These are phyloP conservation scores for Ageneiosus marmoratus DNA, from an alignment of 2,113 vertebrate genomes.

Conservation along the genomic window DNA sequence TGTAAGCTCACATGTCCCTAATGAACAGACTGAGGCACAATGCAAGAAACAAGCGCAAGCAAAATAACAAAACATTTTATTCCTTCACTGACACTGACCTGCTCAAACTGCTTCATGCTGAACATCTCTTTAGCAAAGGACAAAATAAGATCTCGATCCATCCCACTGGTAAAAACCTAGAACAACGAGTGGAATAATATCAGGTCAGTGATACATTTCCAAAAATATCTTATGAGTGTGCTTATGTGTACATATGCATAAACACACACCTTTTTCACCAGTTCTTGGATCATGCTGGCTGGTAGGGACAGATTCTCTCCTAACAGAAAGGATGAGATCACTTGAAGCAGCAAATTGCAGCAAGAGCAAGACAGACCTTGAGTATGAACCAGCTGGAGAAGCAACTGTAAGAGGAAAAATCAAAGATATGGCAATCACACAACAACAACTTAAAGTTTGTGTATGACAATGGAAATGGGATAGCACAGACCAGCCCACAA, in stretches of 20 bases:
- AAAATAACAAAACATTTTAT: not conserved
- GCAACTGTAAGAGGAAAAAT: constrained; percentile 64
- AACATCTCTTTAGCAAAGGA: constrained; percentile 89
- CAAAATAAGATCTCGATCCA: constrained; percentile 76
- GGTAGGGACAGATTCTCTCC: constrained; percentile 80
- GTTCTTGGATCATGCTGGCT: constrained; percentile 72
- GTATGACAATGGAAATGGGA: not conserved
- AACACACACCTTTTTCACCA: constrained; percentile 79
- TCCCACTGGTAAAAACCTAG: constrained; percentile 80
- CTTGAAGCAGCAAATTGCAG: constrained; percentile 76
- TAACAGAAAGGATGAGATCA: constrained; percentile 81
- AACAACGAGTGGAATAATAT: not conserved
- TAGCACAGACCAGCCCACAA: not conserved
- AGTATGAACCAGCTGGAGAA: constrained; percentile 73
- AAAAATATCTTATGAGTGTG: not conserved
- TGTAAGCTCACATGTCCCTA: not conserved
- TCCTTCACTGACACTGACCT: constrained; percentile 67
- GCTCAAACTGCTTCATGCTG: constrained; percentile 90
- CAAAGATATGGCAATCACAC: not conserved
- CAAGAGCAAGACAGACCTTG: constrained; percentile 74
- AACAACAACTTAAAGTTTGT: not conserved
- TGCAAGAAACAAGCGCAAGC: not conserved
- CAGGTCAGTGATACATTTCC: not conserved
- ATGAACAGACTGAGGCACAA: not conserved
- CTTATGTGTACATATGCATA: not conserved